Evolutionary conservation across 2,797 vertebrate species (phyloP), one percentile per base, ranked within the genome.

Genomic region (Anas capensis): DNA sequence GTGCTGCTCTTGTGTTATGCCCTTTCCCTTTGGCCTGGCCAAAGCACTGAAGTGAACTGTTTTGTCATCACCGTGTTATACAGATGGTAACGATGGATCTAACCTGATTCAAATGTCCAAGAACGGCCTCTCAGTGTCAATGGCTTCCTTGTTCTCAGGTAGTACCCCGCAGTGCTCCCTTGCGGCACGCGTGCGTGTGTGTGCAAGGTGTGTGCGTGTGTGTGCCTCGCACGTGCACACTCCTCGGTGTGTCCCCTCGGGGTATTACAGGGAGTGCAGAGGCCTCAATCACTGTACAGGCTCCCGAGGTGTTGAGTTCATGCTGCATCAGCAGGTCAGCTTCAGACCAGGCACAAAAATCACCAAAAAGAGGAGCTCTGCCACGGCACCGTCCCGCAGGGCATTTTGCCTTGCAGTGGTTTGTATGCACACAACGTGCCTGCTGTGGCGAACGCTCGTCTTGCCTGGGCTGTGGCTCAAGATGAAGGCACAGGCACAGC

Each of bases 131-230:
- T 99, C 99, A 96, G 97, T 99, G 98, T 99, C 99, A 95, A 98
- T 99, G 98, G 99, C 99, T 97, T 99, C 98, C 61, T 98, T 99
- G 96, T 99, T 99, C 98, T 99, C 99, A 99, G 99, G 99, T 99
- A 99, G 94, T 73, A 70, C 86, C 83, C 69, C 1, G 26, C 88
- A 88, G 92, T 75, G 86, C 76, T 92, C 72, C 90, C 51, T 85
- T n/a, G 79, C 0, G 13, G 81, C 93, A 86, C 21, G 17, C 13
- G 53, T 49, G 75, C 23, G 83, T 72, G 12, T 94, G 80, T 88
- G 85, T 94, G 97, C 87, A 34, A 90, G 79, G 73, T 54, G 70
- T 90, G 66, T 94, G 82, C 33, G 65, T 68, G 36, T 78, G 68
- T 82, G 97, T 82, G 94, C 61, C 61, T 64, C 61, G 65, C 53